Evolutionary conservation across 2,888 invertebrate species (phyloP).

Genomic region (Oligia fasciuncula): DNA sequence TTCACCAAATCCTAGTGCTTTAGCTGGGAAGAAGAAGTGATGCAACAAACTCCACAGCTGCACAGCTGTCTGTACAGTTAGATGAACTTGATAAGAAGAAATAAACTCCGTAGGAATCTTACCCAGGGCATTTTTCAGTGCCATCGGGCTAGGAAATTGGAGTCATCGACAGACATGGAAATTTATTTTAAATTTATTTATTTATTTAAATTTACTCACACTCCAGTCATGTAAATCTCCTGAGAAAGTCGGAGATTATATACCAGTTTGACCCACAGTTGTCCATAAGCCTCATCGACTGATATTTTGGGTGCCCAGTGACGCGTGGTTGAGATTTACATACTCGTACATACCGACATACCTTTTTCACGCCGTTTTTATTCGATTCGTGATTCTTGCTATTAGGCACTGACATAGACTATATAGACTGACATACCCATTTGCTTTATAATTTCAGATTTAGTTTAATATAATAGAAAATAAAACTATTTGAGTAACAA

Average conservation of each 20-base stretch:
- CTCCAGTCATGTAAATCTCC: neutral
- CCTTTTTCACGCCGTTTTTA: neutral
- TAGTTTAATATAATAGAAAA: neutral
- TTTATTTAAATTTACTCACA: neutral
- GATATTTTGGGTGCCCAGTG: slow-evolving; percentile 6
- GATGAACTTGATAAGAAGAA: neutral
- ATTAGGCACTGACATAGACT: neutral
- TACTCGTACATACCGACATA: too few species aligned
- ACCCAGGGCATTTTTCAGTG: neutral
- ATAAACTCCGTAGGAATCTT: neutral
- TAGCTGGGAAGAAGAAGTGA: neutral
- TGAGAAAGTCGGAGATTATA: slow-evolving; percentile 1
- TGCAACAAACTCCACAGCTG: neutral
- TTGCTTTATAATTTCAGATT: neutral
- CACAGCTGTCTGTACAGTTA: neutral
- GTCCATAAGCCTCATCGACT: neutral
- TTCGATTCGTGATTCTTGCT: neutral
- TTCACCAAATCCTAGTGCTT: neutral
- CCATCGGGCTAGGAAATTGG: neutral
- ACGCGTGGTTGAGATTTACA: neutral
- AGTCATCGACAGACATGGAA: neutral
- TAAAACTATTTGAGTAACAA: neutral
- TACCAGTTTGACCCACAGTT: slow-evolving; percentile 3
- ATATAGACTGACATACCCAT: too few species aligned
- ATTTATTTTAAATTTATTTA: neutral